These are phyloP conservation scores for Uria lomvia DNA, from an alignment of 2,113 vertebrate species.

Conservation along the genomic window DNA sequence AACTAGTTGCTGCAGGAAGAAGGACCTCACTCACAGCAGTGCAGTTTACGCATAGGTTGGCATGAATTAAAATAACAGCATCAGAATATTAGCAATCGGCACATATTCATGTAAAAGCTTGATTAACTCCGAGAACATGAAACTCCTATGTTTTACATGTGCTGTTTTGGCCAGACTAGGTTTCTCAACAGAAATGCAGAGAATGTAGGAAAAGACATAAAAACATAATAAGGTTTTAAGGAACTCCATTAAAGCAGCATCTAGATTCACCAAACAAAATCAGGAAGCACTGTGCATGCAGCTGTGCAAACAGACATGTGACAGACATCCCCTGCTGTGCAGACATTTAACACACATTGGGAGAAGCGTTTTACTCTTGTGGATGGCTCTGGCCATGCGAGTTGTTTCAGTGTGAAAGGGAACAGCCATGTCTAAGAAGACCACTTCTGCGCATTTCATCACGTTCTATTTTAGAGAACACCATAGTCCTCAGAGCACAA, in stretches of 20 bases:
- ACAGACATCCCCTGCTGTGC: neutral
- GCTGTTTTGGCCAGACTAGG: neutral
- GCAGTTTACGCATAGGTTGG: neutral
- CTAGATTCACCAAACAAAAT: neutral
- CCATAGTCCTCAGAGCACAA: neutral
- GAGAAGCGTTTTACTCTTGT: neutral
- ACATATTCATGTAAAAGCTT: neutral
- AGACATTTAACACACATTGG: neutral
- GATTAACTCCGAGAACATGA: neutral
- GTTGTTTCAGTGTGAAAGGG: neutral
- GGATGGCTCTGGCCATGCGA: neutral
- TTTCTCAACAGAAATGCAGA: neutral
- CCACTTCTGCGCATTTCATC: neutral
- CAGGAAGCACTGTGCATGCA: neutral
- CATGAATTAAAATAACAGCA: neutral
- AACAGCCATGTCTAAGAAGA: neutral
- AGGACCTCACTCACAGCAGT: neutral
- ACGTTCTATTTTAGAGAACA: neutral
- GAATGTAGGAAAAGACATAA: neutral
- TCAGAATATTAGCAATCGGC: neutral
- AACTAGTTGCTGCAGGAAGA: neutral
- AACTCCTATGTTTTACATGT: neutral
- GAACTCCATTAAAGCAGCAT: neutral
- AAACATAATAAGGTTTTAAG: neutral
- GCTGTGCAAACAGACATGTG: neutral